Conservation (phyloP, 1,140 invertebrate species). For the Drosophila serrata region DNA sequence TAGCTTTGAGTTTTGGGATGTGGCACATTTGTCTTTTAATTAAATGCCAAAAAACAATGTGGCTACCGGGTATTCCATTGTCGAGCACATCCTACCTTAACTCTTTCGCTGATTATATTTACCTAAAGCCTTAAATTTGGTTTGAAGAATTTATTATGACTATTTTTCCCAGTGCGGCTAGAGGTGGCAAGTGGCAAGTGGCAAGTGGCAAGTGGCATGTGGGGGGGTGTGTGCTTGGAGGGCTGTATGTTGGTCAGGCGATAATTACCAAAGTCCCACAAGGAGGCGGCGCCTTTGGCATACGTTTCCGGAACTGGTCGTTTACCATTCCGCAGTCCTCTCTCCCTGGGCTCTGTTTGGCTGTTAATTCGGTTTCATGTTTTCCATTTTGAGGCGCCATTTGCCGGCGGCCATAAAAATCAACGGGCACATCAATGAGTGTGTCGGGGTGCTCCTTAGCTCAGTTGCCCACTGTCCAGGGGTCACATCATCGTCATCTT, state of each 20-base stretch:
- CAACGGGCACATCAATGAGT: constrained; percentile 44
- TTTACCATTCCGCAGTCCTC: constrained; percentile 34
- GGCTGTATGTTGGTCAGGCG: constrained; percentile 1
- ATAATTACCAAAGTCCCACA: constrained; percentile 57
- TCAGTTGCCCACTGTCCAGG: background rate
- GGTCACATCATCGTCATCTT: constrained; percentile 29
- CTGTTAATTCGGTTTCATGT: constrained; percentile 78
- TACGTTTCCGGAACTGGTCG: constrained; percentile 46
- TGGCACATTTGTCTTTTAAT: too few relatives aligned
- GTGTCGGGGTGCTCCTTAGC: constrained; percentile 1
- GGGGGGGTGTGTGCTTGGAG: background rate
- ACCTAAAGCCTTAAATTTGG: background rate
- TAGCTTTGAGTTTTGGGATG: too few relatives aligned
- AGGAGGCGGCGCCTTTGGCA: constrained; percentile 33
- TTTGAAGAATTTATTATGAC: background rate
- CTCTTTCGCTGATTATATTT: background rate
- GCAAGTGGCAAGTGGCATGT: too few relatives aligned
- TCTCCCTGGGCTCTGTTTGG: constrained; percentile 44
- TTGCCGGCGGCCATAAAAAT: constrained; percentile 71
- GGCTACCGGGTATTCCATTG: background rate
- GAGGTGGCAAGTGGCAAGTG: background rate
- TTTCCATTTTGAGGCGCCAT: constrained; percentile 68
- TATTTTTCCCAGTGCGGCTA: background rate
- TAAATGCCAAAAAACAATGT: too few relatives aligned
- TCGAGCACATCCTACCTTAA: background rate